Evolutionary conservation across 2,113 vertebrate species (phyloP), one percentile per base, ranked within the genome.

Genomic region (Manacus vitellinus): DNA sequence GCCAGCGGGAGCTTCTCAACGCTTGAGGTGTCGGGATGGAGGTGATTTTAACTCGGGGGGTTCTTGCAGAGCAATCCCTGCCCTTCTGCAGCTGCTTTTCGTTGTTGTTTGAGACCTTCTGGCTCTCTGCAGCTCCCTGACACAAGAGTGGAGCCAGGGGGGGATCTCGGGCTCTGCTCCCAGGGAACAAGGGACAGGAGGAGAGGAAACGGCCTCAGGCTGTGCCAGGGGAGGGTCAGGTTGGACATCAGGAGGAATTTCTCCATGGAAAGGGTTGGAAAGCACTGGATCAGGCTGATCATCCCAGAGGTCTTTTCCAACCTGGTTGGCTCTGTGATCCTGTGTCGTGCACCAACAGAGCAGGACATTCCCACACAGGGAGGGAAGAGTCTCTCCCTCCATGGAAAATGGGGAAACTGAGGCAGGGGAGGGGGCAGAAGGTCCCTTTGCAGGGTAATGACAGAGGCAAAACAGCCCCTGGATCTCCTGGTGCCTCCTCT

Each of bases 71-170:
- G 58, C 39, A 27, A 8, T 19, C 33, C 1, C 27, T 35, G 59
- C 65, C 28, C 37, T 55, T 55, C 47, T 18, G 0, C 9, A 15
- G 4, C 58, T 37, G 15, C 3, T 23, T 76, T 47, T 20, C 12
- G 4, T 37, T n/a, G 41, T 14, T 23, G 4, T 19, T 28, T 12
- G 63, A 61, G 54, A 37, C 7, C 27, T 63, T 9, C 4, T 59
- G 24, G 20, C 10, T 58, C 51, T 49, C 6, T 30, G 41, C 49
- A 75, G 2, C 4, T 66, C 49, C 49, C 2, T 44, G 63, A 15
- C 30, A 67, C 22, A 21, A 47, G 1, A 27, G 13, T 2, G 14
- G 17, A 63, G 17, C 17, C 0, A 35, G 17, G 46, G n/a, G 9
- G 13, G 1, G 8, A 4, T 52, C 5, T 52, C 4, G 0, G 81